Percentiles rank a stretch among this genome's conserved stretches.
Conservation (phyloP, 2,888 invertebrate species). For the Pristionchus exspectatus region DNA sequence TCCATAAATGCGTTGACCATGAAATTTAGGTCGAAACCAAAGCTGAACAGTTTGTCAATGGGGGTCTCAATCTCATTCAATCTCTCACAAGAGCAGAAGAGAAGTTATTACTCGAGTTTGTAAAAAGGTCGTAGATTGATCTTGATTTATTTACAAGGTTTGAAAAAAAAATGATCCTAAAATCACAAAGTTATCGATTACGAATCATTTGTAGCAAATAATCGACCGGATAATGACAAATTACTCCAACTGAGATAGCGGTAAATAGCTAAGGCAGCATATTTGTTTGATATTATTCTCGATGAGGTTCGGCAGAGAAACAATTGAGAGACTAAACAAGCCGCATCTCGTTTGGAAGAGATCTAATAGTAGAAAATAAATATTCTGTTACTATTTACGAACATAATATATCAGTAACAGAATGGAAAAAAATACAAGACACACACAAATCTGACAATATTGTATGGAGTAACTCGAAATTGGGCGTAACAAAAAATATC, state of each 20-base stretch:
- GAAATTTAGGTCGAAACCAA: too few species aligned
- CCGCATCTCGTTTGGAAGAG: slow-evolving; percentile 27
- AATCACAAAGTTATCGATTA: neutral
- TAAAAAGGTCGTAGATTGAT: too few species aligned
- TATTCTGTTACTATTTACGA: neutral
- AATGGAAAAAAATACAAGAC: neutral
- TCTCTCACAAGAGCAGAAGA: too few species aligned
- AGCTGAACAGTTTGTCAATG: too few species aligned
- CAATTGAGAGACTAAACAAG: slow-evolving; percentile 32
- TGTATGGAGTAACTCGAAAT: too few species aligned
- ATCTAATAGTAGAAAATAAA: neutral
- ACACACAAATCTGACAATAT: neutral
- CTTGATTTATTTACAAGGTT: neutral
- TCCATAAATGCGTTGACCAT: too few species aligned
- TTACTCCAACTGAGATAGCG: neutral
- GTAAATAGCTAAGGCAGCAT: neutral
- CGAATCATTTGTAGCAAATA: neutral
- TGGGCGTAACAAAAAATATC: neutral
- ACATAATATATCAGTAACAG: neutral
- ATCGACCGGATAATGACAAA: neutral
- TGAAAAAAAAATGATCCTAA: too few species aligned
- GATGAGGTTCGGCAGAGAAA: neutral
- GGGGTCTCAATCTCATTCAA: too few species aligned
- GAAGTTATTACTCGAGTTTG: too few species aligned
- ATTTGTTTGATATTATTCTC: neutral